Percentiles rank a stretch among this genome's conserved stretches.
These are phyloP conservation scores for Forbesichthys agassizii DNA, from an alignment of 2,113 vertebrate species.

Conservation along the genomic window DNA sequence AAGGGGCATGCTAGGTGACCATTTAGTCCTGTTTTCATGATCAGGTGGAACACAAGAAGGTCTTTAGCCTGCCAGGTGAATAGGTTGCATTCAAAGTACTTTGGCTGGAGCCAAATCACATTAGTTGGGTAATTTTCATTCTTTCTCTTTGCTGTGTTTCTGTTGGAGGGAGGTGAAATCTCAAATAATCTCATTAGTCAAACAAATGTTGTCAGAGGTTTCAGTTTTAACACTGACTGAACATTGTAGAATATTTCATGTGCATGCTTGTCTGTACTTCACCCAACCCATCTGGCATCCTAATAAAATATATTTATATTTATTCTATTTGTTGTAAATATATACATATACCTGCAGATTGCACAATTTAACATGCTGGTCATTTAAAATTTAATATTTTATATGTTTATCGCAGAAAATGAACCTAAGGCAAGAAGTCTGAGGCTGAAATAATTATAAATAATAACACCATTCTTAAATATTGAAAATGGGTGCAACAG, in stretches of 20 bases:
- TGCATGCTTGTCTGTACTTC: background rate
- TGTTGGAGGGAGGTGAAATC: slow-evolving; percentile 40
- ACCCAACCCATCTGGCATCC: background rate
- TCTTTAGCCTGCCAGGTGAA: slow-evolving; percentile 62
- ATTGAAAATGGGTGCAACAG: too few relatives aligned
- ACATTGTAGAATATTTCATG: slow-evolving; percentile 4
- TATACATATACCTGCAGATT: too few relatives aligned
- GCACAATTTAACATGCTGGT: too few relatives aligned
- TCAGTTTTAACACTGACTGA: slow-evolving; percentile 39
- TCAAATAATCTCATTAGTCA: slow-evolving; percentile 72
- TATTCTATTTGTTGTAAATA: background rate
- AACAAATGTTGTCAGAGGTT: slow-evolving; percentile 66
- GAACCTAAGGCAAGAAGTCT: too few relatives aligned
- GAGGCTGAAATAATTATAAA: too few relatives aligned
- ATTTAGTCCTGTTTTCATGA: slow-evolving; percentile 68
- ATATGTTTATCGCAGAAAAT: too few relatives aligned
- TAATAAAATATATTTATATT: background rate
- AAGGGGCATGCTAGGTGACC: slow-evolving; percentile 78
- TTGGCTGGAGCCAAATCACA: slow-evolving; percentile 50
- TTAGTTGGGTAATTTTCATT: slow-evolving; percentile 54
- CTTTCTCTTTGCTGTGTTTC: slow-evolving; percentile 26
- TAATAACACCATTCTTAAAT: too few relatives aligned
- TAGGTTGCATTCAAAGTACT: slow-evolving; percentile 73
- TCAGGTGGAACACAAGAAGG: slow-evolving; percentile 75
- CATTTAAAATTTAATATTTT: too few relatives aligned